Evolutionary conservation across 2,797 vertebrate genomes (phyloP).

Genomic region (Bufotes viridis): DNA sequence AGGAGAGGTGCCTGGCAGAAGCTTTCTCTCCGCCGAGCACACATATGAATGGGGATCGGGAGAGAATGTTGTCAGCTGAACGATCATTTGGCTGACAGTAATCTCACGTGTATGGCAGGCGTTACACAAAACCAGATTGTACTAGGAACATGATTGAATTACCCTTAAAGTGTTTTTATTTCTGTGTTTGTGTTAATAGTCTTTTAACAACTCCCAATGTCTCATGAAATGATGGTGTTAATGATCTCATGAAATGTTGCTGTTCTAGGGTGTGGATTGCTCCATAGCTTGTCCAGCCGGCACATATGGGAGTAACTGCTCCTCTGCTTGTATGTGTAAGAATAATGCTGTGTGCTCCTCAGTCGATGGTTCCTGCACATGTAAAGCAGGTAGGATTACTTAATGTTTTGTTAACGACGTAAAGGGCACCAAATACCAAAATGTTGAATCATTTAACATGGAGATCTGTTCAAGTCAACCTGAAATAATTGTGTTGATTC

Average conservation of each 20-base stretch:
- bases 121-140: neutral
- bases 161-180: neutral
- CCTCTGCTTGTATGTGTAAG: constrained; percentile 87
- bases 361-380: constrained; percentile 92
- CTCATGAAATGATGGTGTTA: neutral
- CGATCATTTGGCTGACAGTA: no score
- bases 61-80: no score
- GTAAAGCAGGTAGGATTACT: constrained; percentile 84
- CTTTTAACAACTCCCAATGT: neutral
- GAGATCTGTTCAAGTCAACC: neutral
- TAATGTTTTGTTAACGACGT: neutral
- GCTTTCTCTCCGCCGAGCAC: no score
- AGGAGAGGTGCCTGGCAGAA: no score
- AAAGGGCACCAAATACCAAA: neutral
- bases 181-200: neutral
- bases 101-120: neutral
- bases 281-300: constrained; percentile 81
- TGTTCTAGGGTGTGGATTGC: constrained; percentile 82
- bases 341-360: constrained; percentile 87
- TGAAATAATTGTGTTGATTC: neutral
- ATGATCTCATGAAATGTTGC: constrained; percentile 37
- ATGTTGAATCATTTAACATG: neutral
- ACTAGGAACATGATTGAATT: neutral
- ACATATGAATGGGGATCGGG: no score
- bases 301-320: constrained; percentile 88